A percentile compares a stretch with the other conserved stretches of the same genome.
phyloP scores from a whole-genome alignment of 2,888 invertebrate species.

The Drosophila subquinaria region DNA sequence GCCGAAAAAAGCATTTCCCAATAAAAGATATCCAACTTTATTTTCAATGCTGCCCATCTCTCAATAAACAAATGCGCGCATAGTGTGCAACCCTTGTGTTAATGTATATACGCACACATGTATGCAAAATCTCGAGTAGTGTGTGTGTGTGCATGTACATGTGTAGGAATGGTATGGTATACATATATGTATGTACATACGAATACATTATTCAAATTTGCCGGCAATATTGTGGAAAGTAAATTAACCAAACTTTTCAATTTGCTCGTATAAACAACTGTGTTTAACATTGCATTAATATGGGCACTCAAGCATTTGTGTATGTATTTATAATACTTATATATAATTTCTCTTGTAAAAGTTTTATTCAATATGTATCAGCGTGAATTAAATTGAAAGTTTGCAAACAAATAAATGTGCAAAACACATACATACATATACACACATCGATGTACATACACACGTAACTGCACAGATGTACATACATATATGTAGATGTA shows the following conservation, averaged over 20 bases:
- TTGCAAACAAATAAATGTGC: conserved; percentile 18
- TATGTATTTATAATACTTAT: neutral
- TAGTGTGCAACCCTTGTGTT: conserved; percentile 19
- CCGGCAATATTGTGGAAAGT: conserved; percentile 15
- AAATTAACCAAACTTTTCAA: conserved; percentile 4
- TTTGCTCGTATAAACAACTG: neutral
- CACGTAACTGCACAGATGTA: conserved; percentile 28
- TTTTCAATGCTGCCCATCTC: conserved; percentile 15
- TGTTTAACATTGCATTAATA: neutral
- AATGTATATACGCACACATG: conserved; percentile 3
- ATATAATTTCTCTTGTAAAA: conserved; percentile 1
- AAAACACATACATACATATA: conserved; percentile 2
- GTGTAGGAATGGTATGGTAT: conserved; percentile 11
- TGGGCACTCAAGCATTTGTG: neutral
- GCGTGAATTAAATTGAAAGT: conserved; percentile 15
- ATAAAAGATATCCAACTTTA: neutral
- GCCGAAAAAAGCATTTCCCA: conserved; percentile 1
- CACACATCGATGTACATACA: neutral
- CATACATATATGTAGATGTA: conserved; percentile 27
- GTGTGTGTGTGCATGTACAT: neutral
- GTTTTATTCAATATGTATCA: conserved; percentile 7
- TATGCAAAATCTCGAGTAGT: neutral
- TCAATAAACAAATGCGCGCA: conserved; percentile 17
- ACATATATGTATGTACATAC: conserved; percentile 7
- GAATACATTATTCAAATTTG: conserved; percentile 24